These are phyloP conservation scores for Argynnis bischoffii DNA, from an alignment of 2,888 invertebrate genomes.

Conservation along the genomic window DNA sequence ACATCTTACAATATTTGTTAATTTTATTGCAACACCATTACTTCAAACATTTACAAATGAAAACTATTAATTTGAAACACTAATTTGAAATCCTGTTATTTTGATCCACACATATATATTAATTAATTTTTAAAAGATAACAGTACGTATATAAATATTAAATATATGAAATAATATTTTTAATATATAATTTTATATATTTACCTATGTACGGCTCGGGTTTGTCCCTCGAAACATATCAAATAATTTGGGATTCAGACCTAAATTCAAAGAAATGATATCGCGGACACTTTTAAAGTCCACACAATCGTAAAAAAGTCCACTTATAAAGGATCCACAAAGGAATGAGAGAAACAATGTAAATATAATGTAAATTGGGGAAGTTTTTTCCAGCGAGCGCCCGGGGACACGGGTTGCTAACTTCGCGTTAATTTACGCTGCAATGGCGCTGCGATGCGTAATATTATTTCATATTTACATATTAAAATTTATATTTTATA, in stretches of 20 bases:
- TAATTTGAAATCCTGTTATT: too few species aligned
- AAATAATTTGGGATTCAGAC: background rate
- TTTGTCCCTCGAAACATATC: too few species aligned
- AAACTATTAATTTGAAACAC: too few species aligned
- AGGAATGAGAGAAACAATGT: constrained; percentile 50
- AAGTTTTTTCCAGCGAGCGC: constrained; percentile 34
- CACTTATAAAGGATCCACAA: constrained; percentile 26
- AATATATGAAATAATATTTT: too few species aligned
- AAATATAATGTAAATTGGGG: constrained; percentile 63
- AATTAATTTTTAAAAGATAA: too few species aligned
- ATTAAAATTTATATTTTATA: constrained; percentile 14
- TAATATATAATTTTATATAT: too few species aligned
- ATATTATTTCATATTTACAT: constrained; percentile 33
- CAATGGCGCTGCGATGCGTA: constrained; percentile 15
- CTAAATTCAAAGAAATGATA: background rate
- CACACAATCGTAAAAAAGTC: constrained; percentile 24
- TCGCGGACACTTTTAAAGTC: constrained; percentile 13
- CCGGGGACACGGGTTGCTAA: constrained; percentile 33
- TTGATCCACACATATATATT: too few species aligned
- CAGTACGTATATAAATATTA: too few species aligned
- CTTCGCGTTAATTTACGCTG: constrained; percentile 29
- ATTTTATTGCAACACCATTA: too few species aligned
- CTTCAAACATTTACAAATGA: too few species aligned
- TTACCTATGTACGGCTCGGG: too few species aligned
- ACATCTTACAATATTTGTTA: too few species aligned